Evolutionary conservation across 2,888 invertebrate species (phyloP), one percentile per base, ranked within the genome.

Genomic region (Phlogophora meticulosa): DNA sequence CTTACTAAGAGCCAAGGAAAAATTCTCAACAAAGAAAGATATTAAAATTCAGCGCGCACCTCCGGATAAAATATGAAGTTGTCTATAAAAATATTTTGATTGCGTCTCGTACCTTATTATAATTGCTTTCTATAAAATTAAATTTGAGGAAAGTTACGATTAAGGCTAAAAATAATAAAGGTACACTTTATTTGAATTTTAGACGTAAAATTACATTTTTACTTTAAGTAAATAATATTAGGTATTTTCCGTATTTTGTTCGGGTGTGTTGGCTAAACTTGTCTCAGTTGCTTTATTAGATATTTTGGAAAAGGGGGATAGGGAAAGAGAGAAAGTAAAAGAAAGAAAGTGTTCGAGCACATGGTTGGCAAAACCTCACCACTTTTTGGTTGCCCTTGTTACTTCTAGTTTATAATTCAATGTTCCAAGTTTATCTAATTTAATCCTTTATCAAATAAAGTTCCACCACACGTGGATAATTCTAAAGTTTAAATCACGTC

Each of bases 31-130:
- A 70, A 57, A 76, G 24, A 40, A 75, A 9, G 36, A 58, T 58
- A 68, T 78, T 72, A 66, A 78, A 57, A 70, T 78, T 81, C 62
- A 53, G 36, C 28, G 42, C 55, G 56, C 57, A 55, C 46, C 66
- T 76, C 49, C 17, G 17, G 17, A 42, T 52, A 75, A 74, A 76
- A 61, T 71, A 69, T 48, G 60, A 72, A 65, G 40, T 49, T 76
- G 34, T 66, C 62, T 72, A 60, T 72, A 66, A 68, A 79, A 58
- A 68, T 72, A 63, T 63, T 72, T 66, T 76, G 72, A 58, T 63
- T 61, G 49, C 49, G 58, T 61, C 24, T 58, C 52, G 36, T 49
- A 48, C 51, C 40, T 64, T 55, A 36, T 49, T 61, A 45, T 57
- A 65, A 70, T 58, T 78, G 38, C 15, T 78, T 74, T 62, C 20